Percentiles rank a stretch among this genome's conserved stretches.
These are phyloP conservation scores for Deilephila elpenor DNA, from an alignment of 2,888 invertebrate genomes.

Conservation along the genomic window DNA sequence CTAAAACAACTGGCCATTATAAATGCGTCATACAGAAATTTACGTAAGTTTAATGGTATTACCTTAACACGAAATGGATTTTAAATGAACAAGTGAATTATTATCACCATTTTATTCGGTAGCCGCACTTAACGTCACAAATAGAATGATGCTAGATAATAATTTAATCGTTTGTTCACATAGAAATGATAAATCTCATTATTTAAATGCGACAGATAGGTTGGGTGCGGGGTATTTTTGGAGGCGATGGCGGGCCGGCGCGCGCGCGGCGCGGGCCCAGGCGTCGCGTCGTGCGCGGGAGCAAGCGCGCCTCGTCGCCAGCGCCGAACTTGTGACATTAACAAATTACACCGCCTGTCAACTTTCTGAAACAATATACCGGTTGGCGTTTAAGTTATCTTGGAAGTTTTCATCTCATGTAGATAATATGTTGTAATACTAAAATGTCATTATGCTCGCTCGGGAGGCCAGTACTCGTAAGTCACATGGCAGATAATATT, in stretches of 20 bases:
- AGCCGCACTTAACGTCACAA: constrained; percentile 66
- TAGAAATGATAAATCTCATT: constrained; percentile 72
- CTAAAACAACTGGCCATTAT: constrained; percentile 51
- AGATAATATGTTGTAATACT: constrained; percentile 83
- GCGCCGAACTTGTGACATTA: constrained; percentile 65
- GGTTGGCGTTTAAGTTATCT: constrained; percentile 83
- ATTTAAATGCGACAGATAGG: constrained; percentile 71
- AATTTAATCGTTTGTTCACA: constrained; percentile 61
- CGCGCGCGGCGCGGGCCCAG: constrained; percentile 38
- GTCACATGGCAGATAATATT: constrained; percentile 75
- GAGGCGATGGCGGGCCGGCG: constrained; percentile 63
- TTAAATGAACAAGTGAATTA: constrained; percentile 68
- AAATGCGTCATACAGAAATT: constrained; percentile 65
- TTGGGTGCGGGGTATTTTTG: constrained; percentile 69
- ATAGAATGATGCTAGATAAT: constrained; percentile 70
- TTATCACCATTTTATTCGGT: constrained; percentile 66
- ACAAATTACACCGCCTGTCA: constrained; percentile 82
- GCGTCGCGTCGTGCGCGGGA: constrained; percentile 37
- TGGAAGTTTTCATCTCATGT: constrained; percentile 78
- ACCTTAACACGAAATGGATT: constrained; percentile 54
- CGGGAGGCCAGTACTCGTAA: constrained; percentile 68
- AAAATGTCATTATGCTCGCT: constrained; percentile 82
- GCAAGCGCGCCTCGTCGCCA: constrained; percentile 41
- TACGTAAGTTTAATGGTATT: constrained; percentile 60
- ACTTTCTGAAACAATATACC: constrained; percentile 83